A percentile compares a stretch with the other conserved stretches of the same genome.
Evolutionary conservation across 2,113 vertebrate genomes (phyloP).

Genomic region (Chaetorhynchus papuensis): DNA sequence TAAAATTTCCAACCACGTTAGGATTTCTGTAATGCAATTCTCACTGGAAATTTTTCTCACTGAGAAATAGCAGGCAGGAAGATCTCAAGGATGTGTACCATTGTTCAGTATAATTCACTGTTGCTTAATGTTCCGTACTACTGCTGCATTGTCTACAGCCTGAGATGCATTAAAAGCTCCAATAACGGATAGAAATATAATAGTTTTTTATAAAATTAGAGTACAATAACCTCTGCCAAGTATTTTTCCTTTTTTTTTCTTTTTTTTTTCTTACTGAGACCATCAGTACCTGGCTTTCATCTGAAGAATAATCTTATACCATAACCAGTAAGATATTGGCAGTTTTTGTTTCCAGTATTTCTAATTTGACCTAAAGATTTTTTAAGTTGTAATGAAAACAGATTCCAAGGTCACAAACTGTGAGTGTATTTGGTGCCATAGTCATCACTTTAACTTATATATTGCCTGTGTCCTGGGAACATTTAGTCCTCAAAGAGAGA

Average conservation of each 20-base stretch:
- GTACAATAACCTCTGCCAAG: not conserved
- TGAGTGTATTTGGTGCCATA: not conserved
- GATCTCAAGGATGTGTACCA: accelerated
- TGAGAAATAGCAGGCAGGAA: not conserved
- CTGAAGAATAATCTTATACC: not conserved
- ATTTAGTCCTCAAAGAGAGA: not conserved
- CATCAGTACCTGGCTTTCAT: not conserved
- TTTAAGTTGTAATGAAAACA: not conserved
- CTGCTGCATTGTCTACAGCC: not conserved
- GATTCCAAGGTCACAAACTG: not conserved
- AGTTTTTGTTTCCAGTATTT: not conserved
- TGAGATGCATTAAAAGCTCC: not conserved
- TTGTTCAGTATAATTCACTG: not conserved
- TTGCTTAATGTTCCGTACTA: not conserved
- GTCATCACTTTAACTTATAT: not conserved
- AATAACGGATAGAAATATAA: not conserved
- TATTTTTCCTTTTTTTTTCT: too few relatives aligned
- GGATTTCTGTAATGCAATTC: not conserved
- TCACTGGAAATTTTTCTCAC: not conserved
- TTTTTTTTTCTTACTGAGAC: not conserved
- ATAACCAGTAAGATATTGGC: not conserved
- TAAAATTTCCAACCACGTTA: not conserved
- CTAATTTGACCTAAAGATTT: not conserved
- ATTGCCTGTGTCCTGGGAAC: not conserved
- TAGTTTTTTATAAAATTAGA: not conserved